Evolutionary conservation across 2,888 invertebrate genomes (phyloP).

Genomic region (Microchrysa polita): DNA sequence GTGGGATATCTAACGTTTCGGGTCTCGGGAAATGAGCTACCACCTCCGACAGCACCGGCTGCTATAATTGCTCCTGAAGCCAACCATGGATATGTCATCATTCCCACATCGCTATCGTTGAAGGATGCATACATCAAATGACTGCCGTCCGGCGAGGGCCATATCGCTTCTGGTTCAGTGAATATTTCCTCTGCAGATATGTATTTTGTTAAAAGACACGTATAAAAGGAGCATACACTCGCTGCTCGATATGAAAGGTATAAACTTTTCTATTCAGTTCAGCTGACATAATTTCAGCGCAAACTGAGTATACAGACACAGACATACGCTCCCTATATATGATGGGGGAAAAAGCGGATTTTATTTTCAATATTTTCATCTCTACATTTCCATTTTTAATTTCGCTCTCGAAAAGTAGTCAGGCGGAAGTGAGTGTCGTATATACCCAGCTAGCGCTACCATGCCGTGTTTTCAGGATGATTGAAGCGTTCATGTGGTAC

Average conservation of each 20-base stretch:
- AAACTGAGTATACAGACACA: neutral
- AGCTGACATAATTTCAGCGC: neutral
- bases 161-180: conserved; percentile 81
- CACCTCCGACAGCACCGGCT: conserved; percentile 67
- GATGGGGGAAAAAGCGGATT: neutral
- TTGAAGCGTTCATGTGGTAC: conserved; percentile 32
- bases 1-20: conserved; percentile 86
- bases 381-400: neutral
- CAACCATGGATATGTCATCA: conserved; percentile 84
- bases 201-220: conserved; percentile 4
- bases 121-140: conserved; percentile 87
- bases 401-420: neutral
- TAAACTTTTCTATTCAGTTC: conserved; percentile 13
- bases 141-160: conserved; percentile 85
- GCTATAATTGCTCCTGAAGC: conserved; percentile 74
- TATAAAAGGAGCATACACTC: neutral
- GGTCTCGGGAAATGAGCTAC: conserved; percentile 80
- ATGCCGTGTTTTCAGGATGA: neutral
- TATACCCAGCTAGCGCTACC: neutral
- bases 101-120: conserved; percentile 82
- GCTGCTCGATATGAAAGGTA: neutral
- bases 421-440: neutral
- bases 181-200: conserved; percentile 86
- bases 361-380: neutral
- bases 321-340: neutral